Base-by-base conservation (phyloP, 2,888 invertebrate genomes). In the Ethmia dodecea region DNA sequence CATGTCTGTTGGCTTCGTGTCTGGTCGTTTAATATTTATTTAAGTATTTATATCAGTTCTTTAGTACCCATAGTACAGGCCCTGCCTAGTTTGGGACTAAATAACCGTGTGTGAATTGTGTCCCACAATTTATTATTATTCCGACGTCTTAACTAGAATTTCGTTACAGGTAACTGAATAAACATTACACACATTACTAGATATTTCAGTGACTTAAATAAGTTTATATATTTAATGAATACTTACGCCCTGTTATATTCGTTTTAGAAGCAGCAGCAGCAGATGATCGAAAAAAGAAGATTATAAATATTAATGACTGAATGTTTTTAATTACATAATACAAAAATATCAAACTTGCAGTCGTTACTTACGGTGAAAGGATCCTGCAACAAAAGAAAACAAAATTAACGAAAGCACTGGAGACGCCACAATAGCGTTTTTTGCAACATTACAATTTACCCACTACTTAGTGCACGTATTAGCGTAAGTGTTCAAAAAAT, bases 371-470 rank as follows among this genome's bases (percentile, higher is more conserved):
- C 89, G 89, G 89, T 88, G 56, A 89, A 89, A 22, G 89, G 89
- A 66, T 89, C 89, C 89, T 89, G 89, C 60, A 89, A 89, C 88
- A 88, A 88, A 73, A 53, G 44, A 74, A 73, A 73, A 59, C 37
- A 29, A 12, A 11, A 26, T 26, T 11, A 26, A 10, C 11, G 26
- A 26, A 26, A n/a, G n/a, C 22, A 22, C n/a, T 22, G 8, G 8
- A n/a, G n/a, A 22, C 8, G 8, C 22, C 22, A 22, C n/a, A n/a
- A 22, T n/a, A 22, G n/a, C 22, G 22, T 22, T 22, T 8, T 22
- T 22, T n/a, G n/a, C 22, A 22, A 8, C n/a, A 22, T 22, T 22
- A 22, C 22, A 22, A 22, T 22, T n/a, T n/a, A n/a, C 22, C n/a
- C 22, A n/a, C 8, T 22, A 8, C 22, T 22, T 22, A 22, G n/a